phyloP scores from a whole-genome alignment of 2,888 invertebrate genomes.

The Cetonia aurata region DNA sequence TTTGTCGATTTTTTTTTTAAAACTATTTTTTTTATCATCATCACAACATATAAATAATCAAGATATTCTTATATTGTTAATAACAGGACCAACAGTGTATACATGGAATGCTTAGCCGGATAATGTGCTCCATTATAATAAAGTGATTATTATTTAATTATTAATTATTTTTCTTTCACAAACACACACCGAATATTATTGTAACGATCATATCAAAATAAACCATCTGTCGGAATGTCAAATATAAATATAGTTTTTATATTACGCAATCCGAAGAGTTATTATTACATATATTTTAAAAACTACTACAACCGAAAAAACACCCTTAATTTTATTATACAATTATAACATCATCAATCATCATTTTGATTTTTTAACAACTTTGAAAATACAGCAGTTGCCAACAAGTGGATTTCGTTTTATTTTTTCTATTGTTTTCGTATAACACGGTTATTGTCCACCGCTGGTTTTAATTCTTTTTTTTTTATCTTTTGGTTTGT shows the following conservation, averaged over 20 bases:
- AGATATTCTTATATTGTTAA: conserved; percentile 65
- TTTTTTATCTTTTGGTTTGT: not conserved
- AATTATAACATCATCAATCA: conserved; percentile 55
- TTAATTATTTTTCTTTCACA: no score
- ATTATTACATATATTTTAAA: conserved; percentile 34
- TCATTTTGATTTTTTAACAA: conserved; percentile 64
- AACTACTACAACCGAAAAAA: conserved; percentile 58
- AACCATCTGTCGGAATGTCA: conserved; percentile 62
- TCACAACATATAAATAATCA: conserved; percentile 68
- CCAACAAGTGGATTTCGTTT: conserved; percentile 63
- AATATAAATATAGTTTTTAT: conserved; percentile 50
- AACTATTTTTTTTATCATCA: conserved; percentile 64
- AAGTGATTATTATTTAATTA: conserved; percentile 56
- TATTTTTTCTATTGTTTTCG: no score
- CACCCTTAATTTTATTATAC: conserved; percentile 52
- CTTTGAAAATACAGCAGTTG: conserved; percentile 65
- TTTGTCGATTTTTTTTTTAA: conserved; percentile 64
- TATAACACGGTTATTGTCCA: conserved; percentile 64
- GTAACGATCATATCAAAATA: conserved; percentile 64
- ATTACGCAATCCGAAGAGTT: conserved; percentile 54
- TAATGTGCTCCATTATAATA: conserved; percentile 67
- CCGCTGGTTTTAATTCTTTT: conserved; percentile 58
- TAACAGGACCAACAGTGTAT: conserved; percentile 68
- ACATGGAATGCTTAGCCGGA: conserved; percentile 67
- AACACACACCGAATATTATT: conserved; percentile 52